Percentiles rank a stretch among this genome's conserved stretches.
Evolutionary conservation across 2,113 vertebrate genomes (phyloP).

Genomic region (Atherinomorus stipes): DNA sequence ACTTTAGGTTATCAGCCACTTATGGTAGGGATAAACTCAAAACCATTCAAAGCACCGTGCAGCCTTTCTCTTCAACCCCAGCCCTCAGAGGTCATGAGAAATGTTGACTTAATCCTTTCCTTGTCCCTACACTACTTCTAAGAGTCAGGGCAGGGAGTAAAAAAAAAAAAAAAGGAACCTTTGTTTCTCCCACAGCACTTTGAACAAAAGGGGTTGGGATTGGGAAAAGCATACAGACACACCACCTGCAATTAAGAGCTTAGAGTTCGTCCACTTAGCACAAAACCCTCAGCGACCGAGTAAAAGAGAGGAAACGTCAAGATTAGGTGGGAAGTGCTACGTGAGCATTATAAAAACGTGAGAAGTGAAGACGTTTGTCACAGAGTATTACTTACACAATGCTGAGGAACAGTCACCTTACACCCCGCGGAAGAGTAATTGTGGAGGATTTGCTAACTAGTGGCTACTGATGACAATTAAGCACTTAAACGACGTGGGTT

Average conservation of each 20-base stretch:
- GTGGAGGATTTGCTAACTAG: conserved; percentile 67
- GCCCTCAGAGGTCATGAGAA: conserved; percentile 82
- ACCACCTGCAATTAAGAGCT: conserved; percentile 82
- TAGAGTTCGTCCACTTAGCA: conserved; percentile 60
- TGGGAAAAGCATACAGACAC: conserved; percentile 59
- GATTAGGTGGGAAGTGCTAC: conserved; percentile 71
- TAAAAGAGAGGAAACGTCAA: conserved; percentile 68
- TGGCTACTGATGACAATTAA: conserved; percentile 69
- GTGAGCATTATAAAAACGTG: conserved; percentile 54
- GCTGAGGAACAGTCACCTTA: conserved; percentile 70
- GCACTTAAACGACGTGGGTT: conserved; percentile 53
- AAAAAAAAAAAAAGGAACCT: conserved; percentile 53
- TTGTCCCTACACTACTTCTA: conserved; percentile 58
- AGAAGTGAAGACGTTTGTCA: conserved; percentile 72
- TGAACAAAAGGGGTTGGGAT: conserved; percentile 69
- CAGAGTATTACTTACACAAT: conserved; percentile 77
- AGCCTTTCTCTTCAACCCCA: conserved; percentile 32
- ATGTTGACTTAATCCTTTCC: conserved; percentile 77
- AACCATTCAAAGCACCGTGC: conserved; percentile 8
- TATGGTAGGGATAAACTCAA: neutral
- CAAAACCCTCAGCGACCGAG: conserved; percentile 39
- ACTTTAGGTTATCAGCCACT: neutral
- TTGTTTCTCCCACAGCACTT: conserved; percentile 67
- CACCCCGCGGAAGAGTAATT: conserved; percentile 55
- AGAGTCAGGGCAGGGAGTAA: conserved; percentile 64